phyloP scores from a whole-genome alignment of 1,140 invertebrate species.

The Bradysia coprophila region DNA sequence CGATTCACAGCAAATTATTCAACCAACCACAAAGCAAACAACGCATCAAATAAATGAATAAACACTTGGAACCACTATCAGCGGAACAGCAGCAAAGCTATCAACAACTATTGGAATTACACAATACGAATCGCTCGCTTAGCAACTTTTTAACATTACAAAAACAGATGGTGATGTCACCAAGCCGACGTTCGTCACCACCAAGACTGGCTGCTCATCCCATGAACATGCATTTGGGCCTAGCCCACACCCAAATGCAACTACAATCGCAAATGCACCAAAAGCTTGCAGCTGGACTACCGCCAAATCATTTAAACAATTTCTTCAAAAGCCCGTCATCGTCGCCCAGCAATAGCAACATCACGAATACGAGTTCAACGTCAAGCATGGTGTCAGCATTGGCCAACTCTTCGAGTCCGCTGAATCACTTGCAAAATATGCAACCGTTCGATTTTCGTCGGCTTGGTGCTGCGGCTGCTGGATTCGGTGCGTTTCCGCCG shows the following conservation, averaged over 20 bases:
- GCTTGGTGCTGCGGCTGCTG: constrained; percentile 31
- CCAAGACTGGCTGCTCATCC: constrained; percentile 16
- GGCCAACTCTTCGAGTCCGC: constrained; percentile 43
- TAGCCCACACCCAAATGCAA: constrained; percentile 34
- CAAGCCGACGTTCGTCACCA: constrained; percentile 40
- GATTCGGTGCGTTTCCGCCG: constrained; percentile 17
- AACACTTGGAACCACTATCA: constrained; percentile 1
- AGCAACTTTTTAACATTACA: background rate
- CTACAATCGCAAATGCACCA: constrained; percentile 31
- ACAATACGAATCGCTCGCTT: background rate
- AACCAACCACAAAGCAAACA: background rate
- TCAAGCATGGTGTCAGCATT: constrained; percentile 22
- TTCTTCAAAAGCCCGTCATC: constrained; percentile 26
- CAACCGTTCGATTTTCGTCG: constrained; percentile 86
- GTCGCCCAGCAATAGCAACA: constrained; percentile 22
- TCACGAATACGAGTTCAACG: constrained; percentile 10
- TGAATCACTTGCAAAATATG: constrained; percentile 84
- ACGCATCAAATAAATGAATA: background rate
- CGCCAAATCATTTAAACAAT: constrained; percentile 24
- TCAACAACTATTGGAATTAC: background rate
- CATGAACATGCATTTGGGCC: constrained; percentile 18
- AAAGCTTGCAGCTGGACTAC: constrained; percentile 21
- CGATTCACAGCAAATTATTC: no score
- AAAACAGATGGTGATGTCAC: constrained; percentile 36
- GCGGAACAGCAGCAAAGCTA: constrained; percentile 1